Base-by-base conservation (phyloP, 1,140 invertebrate genomes). In the Pentalonia nigronervosa region DNA sequence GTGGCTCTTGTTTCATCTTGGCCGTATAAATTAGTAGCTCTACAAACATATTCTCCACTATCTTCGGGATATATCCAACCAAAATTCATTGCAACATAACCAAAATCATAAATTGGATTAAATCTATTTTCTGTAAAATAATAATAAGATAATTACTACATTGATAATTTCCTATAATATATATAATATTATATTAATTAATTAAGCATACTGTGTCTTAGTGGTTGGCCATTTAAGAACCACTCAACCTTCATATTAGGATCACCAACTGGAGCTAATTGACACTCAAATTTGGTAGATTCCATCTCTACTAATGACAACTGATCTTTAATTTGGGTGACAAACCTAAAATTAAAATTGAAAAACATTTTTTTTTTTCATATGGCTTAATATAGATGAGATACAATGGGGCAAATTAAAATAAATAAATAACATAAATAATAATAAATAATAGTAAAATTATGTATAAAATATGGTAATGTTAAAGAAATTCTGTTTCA, bases 211-310 rank as follows among this genome's bases (percentile, higher is more conserved):
- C 97, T 98, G 95, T 98, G 97, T 8, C 97, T 96, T 94, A 98
- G 95, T 92, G 98, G 98, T 95, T 98, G 98, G 94, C 98, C 98
- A 95, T 99, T 98, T 94, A 98, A 97, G 96, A 98, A 99, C 98
- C 98, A 99, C 96, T 99, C 98, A 8, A 99, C 98, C 96, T 98
- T 99, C 98, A 99, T 99, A 94, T 99, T 98, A 4, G 98, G 98
- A 96, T 99, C 98, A 88, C 98, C 98, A 76, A 99, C 98, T 88
- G 98, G 99, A 30, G 98, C 97, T 89, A 99, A 95, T 95, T 99
- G 98, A 94, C 98, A 99, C 95, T 99, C 98, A 94, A 99, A 98
- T 95, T 99, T 99, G 34, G 97, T 97, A 14, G 96, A 96, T 94
- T 98, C 97, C 97, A 99, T 98, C 95, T 99, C 98, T n/a, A 98